Evolutionary conservation across 2,797 vertebrate genomes (phyloP).

Genomic region (Myripristis jacobus): DNA sequence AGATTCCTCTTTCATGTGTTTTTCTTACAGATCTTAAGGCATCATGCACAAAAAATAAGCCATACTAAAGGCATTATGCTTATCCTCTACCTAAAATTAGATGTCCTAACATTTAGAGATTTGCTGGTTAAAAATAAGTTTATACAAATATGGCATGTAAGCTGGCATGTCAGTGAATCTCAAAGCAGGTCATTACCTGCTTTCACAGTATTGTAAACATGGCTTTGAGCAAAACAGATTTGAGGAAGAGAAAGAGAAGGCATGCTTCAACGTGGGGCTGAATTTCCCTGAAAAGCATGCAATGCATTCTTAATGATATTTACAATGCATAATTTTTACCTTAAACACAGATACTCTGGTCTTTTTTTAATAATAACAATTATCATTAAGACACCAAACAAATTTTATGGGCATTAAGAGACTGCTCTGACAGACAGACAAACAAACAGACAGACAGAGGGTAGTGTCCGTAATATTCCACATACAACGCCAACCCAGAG

Average conservation of each 20-base stretch:
- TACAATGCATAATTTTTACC: constrained; percentile 75
- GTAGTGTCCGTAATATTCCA: constrained; percentile 51
- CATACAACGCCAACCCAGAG: constrained; percentile 42
- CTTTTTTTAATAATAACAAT: constrained; percentile 53
- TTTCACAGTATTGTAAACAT: constrained; percentile 87
- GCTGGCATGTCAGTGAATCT: constrained; percentile 82
- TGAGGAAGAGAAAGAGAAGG: constrained; percentile 64
- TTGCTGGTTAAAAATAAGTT: constrained; percentile 81
- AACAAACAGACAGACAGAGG: constrained; percentile 57
- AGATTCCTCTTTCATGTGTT: constrained; percentile 62
- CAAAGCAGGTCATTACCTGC: constrained; percentile 77
- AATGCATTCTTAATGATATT: constrained; percentile 77
- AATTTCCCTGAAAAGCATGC: constrained; percentile 82
- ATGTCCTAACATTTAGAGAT: constrained; percentile 68
- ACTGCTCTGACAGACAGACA: too few relatives aligned
- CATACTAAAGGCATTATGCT: constrained; percentile 78
- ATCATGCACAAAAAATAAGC: constrained; percentile 86
- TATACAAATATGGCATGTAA: constrained; percentile 86
- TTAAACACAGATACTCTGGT: constrained; percentile 47
- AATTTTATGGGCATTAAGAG: constrained; percentile 75
- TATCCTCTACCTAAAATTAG: constrained; percentile 68
- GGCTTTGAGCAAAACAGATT: constrained; percentile 82
- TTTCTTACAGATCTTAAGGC: constrained; percentile 84
- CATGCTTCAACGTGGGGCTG: constrained; percentile 75
- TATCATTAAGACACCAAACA: constrained; percentile 77